Base-by-base conservation (phyloP, 2,113 vertebrate genomes). In the Corydoras maculifer region DNA sequence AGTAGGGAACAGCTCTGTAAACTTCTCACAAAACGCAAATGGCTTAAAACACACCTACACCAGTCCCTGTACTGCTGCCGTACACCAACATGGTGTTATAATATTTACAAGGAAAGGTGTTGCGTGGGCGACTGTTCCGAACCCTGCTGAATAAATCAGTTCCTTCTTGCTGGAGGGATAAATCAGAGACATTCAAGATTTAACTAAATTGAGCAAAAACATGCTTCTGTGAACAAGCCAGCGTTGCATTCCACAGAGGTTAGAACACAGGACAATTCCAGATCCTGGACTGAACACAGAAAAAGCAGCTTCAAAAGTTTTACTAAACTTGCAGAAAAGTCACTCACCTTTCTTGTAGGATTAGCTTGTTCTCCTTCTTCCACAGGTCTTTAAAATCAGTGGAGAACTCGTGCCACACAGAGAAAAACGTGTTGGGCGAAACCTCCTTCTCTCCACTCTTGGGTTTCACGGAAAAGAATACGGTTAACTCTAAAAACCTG, bases 301-400 rank as follows among this genome's bases (percentile, higher is more conserved):
- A 58, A 48, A 49, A 58, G 15, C 30, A 15, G 65, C 54, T 49
- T 25, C 25, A 69, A 69, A 12, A 62, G 30, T 32, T n/a, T 14
- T 31, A 53, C 51, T 10, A 13, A 4, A 32, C n/a, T 25, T 32
- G 30, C 48, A 49, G 58, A 32, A 35, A 51, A 13, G 10, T 13
- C 5, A 8, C 3, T 2, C 88, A 98, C 97, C 93, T 94, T 82
- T 98, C 95, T 85, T 95, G 93, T 30, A 98, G 89, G 84, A 98
- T 94, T 69, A 89, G 81, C 83, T 94, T 98, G 86, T 96, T 98
- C 86, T 98, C 94, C 74, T 93, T 98, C 86, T 98, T 98, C 97
- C 97, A 98, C 62, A 89, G 90, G 61, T 98, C 96, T 89, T 98
- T 99, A 83, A 98, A 98, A 83, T 99, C 94, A 8, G 94, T 94